phyloP scores from a whole-genome alignment of 1,140 invertebrate genomes.

The Drosophila gunungcola region DNA sequence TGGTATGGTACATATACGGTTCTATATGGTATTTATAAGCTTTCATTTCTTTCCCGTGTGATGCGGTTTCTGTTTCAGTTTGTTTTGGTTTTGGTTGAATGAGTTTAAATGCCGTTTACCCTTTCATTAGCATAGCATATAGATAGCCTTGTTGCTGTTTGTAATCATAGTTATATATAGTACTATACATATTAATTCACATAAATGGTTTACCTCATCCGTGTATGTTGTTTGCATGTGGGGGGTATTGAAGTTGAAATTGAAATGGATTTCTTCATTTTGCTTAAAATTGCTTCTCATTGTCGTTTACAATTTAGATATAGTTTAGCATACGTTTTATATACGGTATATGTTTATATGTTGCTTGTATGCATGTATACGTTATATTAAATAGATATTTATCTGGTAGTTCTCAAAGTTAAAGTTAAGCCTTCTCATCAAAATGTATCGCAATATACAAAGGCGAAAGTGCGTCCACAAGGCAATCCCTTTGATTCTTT shows the following conservation, averaged over 20 bases:
- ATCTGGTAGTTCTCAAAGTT: slow-evolving; percentile 54
- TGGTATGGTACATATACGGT: slow-evolving; percentile 68
- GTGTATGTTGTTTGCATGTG: slow-evolving; percentile 56
- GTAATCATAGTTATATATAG: slow-evolving; percentile 42
- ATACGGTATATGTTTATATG: slow-evolving; percentile 52
- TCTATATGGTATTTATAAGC: slow-evolving; percentile 73
- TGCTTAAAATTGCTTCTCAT: slow-evolving; percentile 80
- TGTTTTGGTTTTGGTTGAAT: slow-evolving; percentile 39
- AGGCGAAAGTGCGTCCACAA: slow-evolving; percentile 30
- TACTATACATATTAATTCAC: slow-evolving; percentile 41
- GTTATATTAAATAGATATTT: slow-evolving; percentile 58
- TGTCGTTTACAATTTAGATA: slow-evolving; percentile 70
- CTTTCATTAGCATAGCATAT: slow-evolving; percentile 75
- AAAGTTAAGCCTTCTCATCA: slow-evolving; percentile 61
- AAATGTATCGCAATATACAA: slow-evolving; percentile 60
- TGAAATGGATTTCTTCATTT: slow-evolving; percentile 69
- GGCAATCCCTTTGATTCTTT: slow-evolving; percentile 32
- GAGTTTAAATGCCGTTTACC: slow-evolving; percentile 81
- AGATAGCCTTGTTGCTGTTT: slow-evolving; percentile 62
- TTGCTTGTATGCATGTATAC: slow-evolving; percentile 43
- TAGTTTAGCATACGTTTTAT: slow-evolving; percentile 60
- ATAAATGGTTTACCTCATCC: slow-evolving; percentile 31
- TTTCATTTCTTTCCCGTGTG: slow-evolving; percentile 24
- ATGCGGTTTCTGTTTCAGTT: slow-evolving; percentile 19
- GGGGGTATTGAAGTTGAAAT: slow-evolving; percentile 61